Base-by-base conservation (phyloP, 2,113 vertebrate species). In the Phrynocephalus versicolor region DNA sequence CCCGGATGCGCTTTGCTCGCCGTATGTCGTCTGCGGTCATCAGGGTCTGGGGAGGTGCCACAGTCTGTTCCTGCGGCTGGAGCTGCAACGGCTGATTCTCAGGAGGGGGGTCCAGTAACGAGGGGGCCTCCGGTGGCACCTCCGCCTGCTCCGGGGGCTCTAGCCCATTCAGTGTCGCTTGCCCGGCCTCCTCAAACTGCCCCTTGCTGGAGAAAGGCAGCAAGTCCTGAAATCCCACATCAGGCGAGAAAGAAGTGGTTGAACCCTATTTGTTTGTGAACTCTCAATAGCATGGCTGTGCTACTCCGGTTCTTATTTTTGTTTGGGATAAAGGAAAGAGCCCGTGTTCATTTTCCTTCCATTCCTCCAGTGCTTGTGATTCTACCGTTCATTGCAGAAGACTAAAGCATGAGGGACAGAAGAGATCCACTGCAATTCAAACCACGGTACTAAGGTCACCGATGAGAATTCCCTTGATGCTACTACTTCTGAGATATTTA, bases 1-100 rank as follows among this genome's bases (percentile, higher is more conserved):
- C 97, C 96, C 98, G 96, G 90, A 99, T 99, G 62, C 98, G 97
- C 88, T 99, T 99, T 33, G 98, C 98, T 51, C 98, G 95, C 19
- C 98, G 97, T 96, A 99, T 97, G 87, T 99, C 98, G 77, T 99
- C 98, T 0, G 97, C 96, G 0, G 98, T 97, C 91, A 99, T 95
- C 71, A 97, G 95, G 69, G 96, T 89, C 71, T 97, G 97, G 0
- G 94, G 65, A 18, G 96, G 95, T 90, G 92, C 91, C 1, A 91
- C 62, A 21, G 93, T 95, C 71, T 95, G 94, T 0, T 96, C 95
- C 0, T 98, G 97, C 0, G 97, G 96, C 37, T 96, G 94, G 1
- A 96, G 89, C 0, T 94, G 96, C 0, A 96, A 88, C 0, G 93
- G 73, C 3, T 97, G 96, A 9, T 60, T 88, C 39, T 95, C 94